A percentile compares a stretch with the other conserved stretches of the same genome.
Conservation (phyloP, 2,113 vertebrate genomes). For the Chloroceryle aenea region DNA sequence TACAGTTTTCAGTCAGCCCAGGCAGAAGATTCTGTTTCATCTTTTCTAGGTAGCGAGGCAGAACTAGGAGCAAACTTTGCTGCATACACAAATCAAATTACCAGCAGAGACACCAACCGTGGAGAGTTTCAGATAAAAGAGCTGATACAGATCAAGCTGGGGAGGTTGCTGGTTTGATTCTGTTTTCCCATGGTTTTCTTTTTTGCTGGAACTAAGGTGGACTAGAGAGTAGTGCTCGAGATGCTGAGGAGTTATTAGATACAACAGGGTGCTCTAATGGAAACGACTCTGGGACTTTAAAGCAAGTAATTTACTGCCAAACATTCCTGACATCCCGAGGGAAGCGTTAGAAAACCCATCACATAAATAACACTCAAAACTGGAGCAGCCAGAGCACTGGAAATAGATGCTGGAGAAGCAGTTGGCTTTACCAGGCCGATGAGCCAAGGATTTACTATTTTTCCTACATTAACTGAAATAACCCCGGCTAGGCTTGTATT, state of each 20-base stretch:
- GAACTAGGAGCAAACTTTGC: background rate
- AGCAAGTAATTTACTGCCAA: background rate
- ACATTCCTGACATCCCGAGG: background rate
- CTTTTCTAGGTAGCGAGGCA: background rate
- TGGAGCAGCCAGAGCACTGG: background rate
- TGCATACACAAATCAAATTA: background rate
- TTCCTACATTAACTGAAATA: constrained; percentile 14
- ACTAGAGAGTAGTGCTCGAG: background rate
- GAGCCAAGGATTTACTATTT: background rate
- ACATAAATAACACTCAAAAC: background rate
- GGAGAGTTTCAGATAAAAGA: background rate
- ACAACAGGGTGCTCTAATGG: background rate
- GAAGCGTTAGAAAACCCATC: background rate
- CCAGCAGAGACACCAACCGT: background rate
- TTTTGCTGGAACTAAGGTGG: background rate
- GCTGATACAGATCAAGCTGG: background rate
- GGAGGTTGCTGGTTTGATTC: background rate
- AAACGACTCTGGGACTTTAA: background rate
- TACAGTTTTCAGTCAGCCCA: background rate
- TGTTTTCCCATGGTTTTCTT: background rate
- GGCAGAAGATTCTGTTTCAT: background rate
- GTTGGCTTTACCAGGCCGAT: background rate
- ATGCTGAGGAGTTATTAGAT: background rate
- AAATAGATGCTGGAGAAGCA: background rate
- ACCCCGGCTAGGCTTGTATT: background rate